Evolutionary conservation across 2,113 vertebrate genomes (phyloP), one percentile per base, ranked within the genome.

Genomic region (Ailuropoda melanoleuca): DNA sequence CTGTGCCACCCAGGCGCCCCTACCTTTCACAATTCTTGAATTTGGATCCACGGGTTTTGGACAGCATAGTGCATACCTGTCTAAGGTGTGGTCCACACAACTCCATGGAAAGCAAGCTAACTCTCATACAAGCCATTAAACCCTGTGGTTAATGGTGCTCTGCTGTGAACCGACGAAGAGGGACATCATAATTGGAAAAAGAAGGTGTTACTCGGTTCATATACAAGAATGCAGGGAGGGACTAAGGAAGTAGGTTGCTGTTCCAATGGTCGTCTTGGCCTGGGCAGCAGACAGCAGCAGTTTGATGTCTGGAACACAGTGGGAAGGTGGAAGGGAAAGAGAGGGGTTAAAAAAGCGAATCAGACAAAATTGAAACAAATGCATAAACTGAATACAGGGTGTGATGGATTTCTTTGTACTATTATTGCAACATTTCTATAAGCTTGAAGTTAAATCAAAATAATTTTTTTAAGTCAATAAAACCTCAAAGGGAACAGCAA

Each of bases 371-470:
- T 6, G 39, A 90, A 82, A 55, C 46, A 18, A 62, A 64, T 26
- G 0, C 23, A 31, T 31, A 70, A 74, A 29, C 4, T 13, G 18
- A 87, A 62, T 23, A 39, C 43, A 75, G 6, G 24, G 15, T 26
- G 4, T 39, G 13, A 24, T 11, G 23, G 55, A 23, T n/a, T 60
- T 70, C 74, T 95, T 83, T 53, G 48, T 43, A 39, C 11, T 48
- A 48, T 56, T 88, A 94, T 23, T 48, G 2, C 11, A 75, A 58
- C 7, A 31, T 26, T 84, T 90, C 4, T 68, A 34, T 70, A 85
- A 81, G 29, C 66, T 78, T 84, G 37, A 94, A 80, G 68, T 34
- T 83, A 92, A 31, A 91, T 26, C 8, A 37, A 83, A 92, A 78
- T 29, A 64, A 84, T 29, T 18, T 46, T 58, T 84, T 82, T 4